A percentile compares a stretch with the other conserved stretches of the same genome.
These are phyloP conservation scores for Orthosia cruda DNA, from an alignment of 2,888 invertebrate genomes.

Conservation along the genomic window DNA sequence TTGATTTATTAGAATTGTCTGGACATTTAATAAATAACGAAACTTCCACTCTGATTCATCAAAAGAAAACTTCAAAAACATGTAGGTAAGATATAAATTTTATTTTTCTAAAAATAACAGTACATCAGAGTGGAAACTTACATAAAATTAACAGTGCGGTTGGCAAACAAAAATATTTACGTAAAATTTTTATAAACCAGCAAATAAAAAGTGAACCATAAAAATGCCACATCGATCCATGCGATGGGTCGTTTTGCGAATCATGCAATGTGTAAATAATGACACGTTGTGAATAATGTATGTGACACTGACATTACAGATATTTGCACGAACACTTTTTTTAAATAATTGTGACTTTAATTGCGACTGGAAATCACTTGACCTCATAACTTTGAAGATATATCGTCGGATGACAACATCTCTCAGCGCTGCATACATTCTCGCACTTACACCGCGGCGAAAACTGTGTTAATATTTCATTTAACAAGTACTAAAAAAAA, in stretches of 20 bases:
- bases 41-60: constrained; percentile 68
- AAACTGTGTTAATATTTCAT: constrained; percentile 1
- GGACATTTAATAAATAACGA: constrained; percentile 63
- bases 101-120: constrained; percentile 44
- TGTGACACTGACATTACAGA: constrained; percentile 66
- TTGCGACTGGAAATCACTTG: constrained; percentile 67
- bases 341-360: constrained; percentile 63
- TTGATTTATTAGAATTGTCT: constrained; percentile 69
- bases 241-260: constrained; percentile 76
- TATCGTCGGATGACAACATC: constrained; percentile 55
- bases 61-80: constrained; percentile 33
- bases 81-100: constrained; percentile 14
- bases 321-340: constrained; percentile 66
- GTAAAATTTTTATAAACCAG: constrained; percentile 69
- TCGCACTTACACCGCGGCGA: not conserved
- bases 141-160: constrained; percentile 73
- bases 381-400: constrained; percentile 68
- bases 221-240: constrained; percentile 78
- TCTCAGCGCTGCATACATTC: constrained; percentile 31
- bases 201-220: constrained; percentile 73
- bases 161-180: constrained; percentile 74
- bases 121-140: constrained; percentile 72
- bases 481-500: not conserved
- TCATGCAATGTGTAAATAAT: constrained; percentile 79
- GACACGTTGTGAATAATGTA: constrained; percentile 70